A percentile compares a stretch with the other conserved stretches of the same genome.
Evolutionary conservation across 2,888 invertebrate genomes (phyloP).

Genomic region (Zaprionus bogoriensis): DNA sequence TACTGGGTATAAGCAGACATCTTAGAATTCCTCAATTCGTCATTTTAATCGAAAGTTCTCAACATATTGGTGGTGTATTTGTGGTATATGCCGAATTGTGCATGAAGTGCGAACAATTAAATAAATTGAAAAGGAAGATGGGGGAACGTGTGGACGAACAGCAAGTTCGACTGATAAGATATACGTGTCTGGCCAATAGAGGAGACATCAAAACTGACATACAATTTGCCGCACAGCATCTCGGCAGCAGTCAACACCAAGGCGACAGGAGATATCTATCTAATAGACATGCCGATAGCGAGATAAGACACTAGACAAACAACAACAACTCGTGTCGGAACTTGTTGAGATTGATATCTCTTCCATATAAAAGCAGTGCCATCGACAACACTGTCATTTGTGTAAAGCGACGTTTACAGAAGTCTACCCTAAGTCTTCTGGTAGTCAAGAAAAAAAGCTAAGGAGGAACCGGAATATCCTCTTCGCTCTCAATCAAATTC

Average conservation of each 20-base stretch:
- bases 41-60: no score
- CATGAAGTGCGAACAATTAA: constrained; percentile 59
- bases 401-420: constrained; percentile 26
- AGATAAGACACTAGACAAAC: constrained; percentile 11
- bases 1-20: no score
- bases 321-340: background rate
- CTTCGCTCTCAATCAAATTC: constrained; percentile 7
- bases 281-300: constrained; percentile 39
- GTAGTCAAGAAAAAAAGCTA: constrained; percentile 4
- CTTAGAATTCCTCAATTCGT: no score
- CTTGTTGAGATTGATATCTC: constrained; percentile 18
- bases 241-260: constrained; percentile 42
- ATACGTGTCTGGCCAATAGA: constrained; percentile 16
- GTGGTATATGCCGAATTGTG: no score
- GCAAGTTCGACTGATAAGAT: constrained; percentile 31
- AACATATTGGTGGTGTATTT: no score
- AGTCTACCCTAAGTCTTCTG: constrained; percentile 25
- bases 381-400: constrained; percentile 47
- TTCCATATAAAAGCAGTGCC: constrained; percentile 53
- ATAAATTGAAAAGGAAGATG: constrained; percentile 41
- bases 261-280: constrained; percentile 26
- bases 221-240: constrained; percentile 36
- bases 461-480: constrained; percentile 49
- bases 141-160: background rate
- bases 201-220: constrained; percentile 41